Evolutionary conservation across 2,113 vertebrate genomes (phyloP), one percentile per base, ranked within the genome.

Genomic region (Oreochromis spilurus): DNA sequence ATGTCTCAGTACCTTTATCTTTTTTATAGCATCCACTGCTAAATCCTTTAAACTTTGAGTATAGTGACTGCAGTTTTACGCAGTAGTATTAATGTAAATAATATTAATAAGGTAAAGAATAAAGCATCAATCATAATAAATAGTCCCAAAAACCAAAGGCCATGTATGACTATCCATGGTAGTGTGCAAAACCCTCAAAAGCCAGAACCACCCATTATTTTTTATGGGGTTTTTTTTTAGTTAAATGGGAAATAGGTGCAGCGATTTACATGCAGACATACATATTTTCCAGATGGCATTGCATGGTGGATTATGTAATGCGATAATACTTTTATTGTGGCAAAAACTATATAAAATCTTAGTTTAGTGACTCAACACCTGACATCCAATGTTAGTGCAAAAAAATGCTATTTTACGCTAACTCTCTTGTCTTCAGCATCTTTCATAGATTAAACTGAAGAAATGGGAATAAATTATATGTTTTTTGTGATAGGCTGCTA

Each of bases 71-170:
- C 43, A 75, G 70, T 48, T 75, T 75, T 75, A 48, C 0, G 2
- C 67, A 75, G 1, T 48, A 2, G 48, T 48, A 48, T 19, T 4
- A 75, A 48, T 48, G 67, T 48, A 75, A 75, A 75, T 38, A 21
- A 65, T 65, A 65, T 48, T 75, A 48, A 48, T 29, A 48, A 19
- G 26, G 70, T 75, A 75, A 77, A 50, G 19, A 65, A 65, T 65
- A 38, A 65, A 65, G 10, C 19, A 65, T 38, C 34, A 65, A 38
- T 65, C 4, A 65, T 38, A 21, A 38, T 65, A 7, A 65, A 5
- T 21, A 13, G 10, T 65, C 21, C 40, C 14, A 45, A 45, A 48
- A 75, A 16, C 2, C 13, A 45, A 12, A 72, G 3, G 8, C 5
- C 43, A 75, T 48, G 43, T 50, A 77, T 31, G 43, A 11, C 9